Conservation (phyloP, 2,888 invertebrate species). For the Diogma glabrata region DNA sequence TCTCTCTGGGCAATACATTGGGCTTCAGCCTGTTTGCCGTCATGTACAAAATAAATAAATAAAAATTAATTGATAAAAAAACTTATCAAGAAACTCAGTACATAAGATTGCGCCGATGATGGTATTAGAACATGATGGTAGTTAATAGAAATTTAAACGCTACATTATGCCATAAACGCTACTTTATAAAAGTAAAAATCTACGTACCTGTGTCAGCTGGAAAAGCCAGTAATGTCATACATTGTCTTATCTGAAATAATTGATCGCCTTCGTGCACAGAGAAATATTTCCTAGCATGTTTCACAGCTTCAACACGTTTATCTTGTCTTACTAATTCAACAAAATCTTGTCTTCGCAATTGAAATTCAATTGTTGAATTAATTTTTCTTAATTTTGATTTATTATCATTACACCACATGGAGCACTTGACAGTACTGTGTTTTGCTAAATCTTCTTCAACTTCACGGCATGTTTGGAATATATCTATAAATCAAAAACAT, state of each 20-base stretch:
- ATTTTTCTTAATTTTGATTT: slow-evolving; percentile 88
- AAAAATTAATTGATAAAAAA: too few relatives aligned
- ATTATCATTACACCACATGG: slow-evolving; percentile 94
- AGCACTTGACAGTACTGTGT: slow-evolving; percentile 76
- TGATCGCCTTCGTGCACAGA: slow-evolving; percentile 78
- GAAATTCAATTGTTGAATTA: slow-evolving; percentile 91
- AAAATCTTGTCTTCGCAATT: slow-evolving; percentile 73
- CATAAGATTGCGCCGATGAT: too few relatives aligned
- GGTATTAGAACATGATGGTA: too few relatives aligned
- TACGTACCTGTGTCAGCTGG: slow-evolving; percentile 60
- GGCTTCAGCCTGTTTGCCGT: too few relatives aligned
- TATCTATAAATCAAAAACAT: slow-evolving; percentile 8
- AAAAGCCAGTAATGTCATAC: slow-evolving; percentile 92
- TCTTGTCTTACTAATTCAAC: slow-evolving; percentile 86
- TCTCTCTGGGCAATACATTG: too few relatives aligned
- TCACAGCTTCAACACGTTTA: slow-evolving; percentile 80
- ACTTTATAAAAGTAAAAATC: too few relatives aligned
- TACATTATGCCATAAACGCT: too few relatives aligned
- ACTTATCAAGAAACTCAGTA: too few relatives aligned
- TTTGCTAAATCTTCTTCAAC: slow-evolving; percentile 75
- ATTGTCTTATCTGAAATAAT: slow-evolving; percentile 76
- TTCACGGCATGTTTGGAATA: slow-evolving; percentile 56
- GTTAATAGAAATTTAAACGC: too few relatives aligned
- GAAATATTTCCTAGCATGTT: slow-evolving; percentile 89
- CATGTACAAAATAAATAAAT: too few relatives aligned